Base-by-base conservation (phyloP, 2,797 vertebrate species). In the Tiaroga cobitis region DNA sequence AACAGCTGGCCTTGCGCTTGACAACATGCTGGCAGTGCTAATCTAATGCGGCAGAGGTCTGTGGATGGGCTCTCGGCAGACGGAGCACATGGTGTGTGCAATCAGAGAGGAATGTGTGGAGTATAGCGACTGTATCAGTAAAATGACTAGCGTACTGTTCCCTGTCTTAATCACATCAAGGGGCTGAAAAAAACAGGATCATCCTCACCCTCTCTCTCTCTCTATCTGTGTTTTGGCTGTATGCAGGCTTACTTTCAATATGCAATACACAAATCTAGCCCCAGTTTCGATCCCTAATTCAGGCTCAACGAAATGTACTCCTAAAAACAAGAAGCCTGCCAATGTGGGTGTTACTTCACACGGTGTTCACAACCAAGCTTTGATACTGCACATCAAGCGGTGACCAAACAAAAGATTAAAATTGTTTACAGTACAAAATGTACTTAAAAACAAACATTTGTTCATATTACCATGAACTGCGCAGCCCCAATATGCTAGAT, bases 81-180 rank as follows among this genome's bases (percentile, higher is more conserved):
- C 78, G 63, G 75, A 86, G 85, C 74, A 43, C 68, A 78, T 73
- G 41, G 39, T 59, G 88, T 82, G 72, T 54, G 75, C 69, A 90
- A 93, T 91, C 85, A 89, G 70, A 78, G 83, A 87, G 88, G 90
- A 90, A 92, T 90, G 89, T 83, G 87, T 87, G 88, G 88, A 84
- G 56, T 80, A 80, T 81, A 81, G 87, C 43, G 81, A 87, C 86
- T 21, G 37, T 82, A 87, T 74, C 59, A 26, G 78, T 87, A 49
- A 59, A 84, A 84, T 83, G 59, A 80, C 83, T 68, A 82, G 82
- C 34, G 37, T 78, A 80, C 80, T 70, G 83, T 41, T 56, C 32
- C 83, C 72, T 56, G 80, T 79, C 29, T 76, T 83, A 78, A 85
- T 81, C 81, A 70, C 51, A 85, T 83, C 61, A 84, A 81, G 63